phyloP scores from a whole-genome alignment of 2,113 vertebrate genomes.

The Gadus chalcogrammus region DNA sequence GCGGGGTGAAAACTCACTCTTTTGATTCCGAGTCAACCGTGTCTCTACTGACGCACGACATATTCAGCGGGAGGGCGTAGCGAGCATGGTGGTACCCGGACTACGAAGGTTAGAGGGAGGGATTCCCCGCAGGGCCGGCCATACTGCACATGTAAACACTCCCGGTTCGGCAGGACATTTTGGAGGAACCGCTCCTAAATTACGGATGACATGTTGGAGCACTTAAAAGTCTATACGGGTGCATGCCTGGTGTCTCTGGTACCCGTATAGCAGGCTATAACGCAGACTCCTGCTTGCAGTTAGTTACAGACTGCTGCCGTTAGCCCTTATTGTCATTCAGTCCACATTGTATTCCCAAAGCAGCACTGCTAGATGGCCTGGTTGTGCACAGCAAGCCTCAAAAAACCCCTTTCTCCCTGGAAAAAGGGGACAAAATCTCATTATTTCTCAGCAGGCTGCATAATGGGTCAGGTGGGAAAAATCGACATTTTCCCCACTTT shows the following conservation, averaged over 20 bases:
- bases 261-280: conserved; percentile 5
- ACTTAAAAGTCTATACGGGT: not conserved
- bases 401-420: not conserved
- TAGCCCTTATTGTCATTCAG: conserved; percentile 52
- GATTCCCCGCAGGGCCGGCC: not conserved
- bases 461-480: conserved; percentile 53
- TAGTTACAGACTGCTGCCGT: conserved; percentile 30
- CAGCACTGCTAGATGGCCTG: conserved; percentile 34
- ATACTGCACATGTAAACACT: not conserved
- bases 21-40: too few species aligned
- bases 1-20: too few species aligned
- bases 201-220: not conserved
- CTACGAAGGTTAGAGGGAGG: not conserved
- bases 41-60: too few species aligned
- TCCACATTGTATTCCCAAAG: conserved; percentile 42
- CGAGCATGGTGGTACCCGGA: not conserved
- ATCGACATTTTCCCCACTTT: conserved; percentile 46
- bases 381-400: conserved; percentile 47
- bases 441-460: conserved; percentile 59
- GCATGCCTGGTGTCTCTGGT: not conserved
- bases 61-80: not conserved
- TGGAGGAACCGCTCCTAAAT: too few species aligned
- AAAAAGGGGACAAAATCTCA: conserved; percentile 62
- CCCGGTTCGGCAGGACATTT: not conserved
- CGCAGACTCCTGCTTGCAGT: conserved; percentile 9